phyloP scores from a whole-genome alignment of 2,888 invertebrate species.

The Hanleya hanleyi region DNA sequence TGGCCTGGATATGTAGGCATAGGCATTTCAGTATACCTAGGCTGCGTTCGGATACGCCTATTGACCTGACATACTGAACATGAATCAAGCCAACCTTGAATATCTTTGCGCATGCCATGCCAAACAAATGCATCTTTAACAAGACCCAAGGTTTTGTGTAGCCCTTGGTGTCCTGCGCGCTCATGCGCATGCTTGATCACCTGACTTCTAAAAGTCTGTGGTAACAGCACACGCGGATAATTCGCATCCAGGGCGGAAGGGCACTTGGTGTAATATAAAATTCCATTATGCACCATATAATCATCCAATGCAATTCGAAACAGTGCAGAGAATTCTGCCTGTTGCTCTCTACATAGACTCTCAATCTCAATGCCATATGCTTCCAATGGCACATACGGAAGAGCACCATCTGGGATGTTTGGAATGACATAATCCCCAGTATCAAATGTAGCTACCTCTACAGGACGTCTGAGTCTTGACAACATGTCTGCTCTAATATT shows the following conservation, averaged over 20 bases:
- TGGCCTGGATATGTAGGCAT: slow-evolving; percentile 4
- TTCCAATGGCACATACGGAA: background rate
- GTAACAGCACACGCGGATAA: background rate
- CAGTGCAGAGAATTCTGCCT: background rate
- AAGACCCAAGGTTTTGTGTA: slow-evolving; percentile 7
- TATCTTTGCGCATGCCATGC: slow-evolving; percentile 11
- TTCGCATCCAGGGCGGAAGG: background rate
- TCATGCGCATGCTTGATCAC: background rate
- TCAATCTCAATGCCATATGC: too few species aligned
- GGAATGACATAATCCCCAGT: background rate
- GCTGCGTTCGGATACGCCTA: background rate
- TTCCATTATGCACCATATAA: background rate
- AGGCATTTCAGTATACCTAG: background rate
- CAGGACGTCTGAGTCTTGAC: background rate
- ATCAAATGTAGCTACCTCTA: background rate
- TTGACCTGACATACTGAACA: slow-evolving; percentile 6
- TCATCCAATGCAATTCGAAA: background rate
- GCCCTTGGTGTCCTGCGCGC: background rate
- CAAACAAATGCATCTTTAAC: slow-evolving; percentile 4
- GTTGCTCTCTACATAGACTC: background rate
- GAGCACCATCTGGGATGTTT: background rate
- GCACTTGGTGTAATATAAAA: too few species aligned
- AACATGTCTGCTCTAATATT: background rate
- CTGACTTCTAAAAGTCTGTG: background rate
- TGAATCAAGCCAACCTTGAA: background rate